phyloP scores from a whole-genome alignment of 2,113 vertebrate species.

The Vulpes lagopus region DNA sequence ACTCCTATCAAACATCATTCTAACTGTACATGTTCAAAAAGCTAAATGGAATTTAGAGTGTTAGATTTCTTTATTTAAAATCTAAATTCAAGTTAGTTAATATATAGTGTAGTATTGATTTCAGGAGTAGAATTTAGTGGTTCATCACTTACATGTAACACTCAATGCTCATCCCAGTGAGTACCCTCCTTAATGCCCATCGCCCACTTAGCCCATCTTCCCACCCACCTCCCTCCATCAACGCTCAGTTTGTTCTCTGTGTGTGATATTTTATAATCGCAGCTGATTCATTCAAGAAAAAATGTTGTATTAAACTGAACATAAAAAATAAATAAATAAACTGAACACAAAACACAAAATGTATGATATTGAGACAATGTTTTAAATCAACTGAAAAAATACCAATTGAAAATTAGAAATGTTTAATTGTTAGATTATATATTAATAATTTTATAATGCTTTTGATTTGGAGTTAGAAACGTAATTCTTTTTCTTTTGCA shows the following conservation, averaged over 20 bases:
- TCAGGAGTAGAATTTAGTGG: neutral
- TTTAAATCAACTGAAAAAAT: neutral
- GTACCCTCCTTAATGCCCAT: neutral
- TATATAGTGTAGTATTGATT: neutral
- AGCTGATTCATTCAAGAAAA: neutral
- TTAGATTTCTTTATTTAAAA: neutral
- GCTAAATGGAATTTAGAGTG: neutral
- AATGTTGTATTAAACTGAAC: neutral
- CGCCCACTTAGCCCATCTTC: neutral
- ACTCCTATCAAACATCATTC: conserved; percentile 8
- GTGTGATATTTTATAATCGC: neutral
- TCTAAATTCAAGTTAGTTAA: neutral
- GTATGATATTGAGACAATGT: neutral
- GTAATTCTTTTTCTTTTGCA: neutral
- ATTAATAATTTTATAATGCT: neutral
- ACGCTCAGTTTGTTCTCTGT: neutral
- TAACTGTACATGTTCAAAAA: neutral
- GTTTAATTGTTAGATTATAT: neutral
- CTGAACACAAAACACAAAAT: neutral
- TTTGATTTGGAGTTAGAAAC: neutral
- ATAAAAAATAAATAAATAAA: neutral
- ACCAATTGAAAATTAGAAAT: neutral
- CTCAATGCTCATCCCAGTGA: neutral
- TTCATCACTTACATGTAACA: neutral
- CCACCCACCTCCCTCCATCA: neutral